Base-by-base conservation (phyloP, 2,888 invertebrate genomes). In the Volucella inflata region DNA sequence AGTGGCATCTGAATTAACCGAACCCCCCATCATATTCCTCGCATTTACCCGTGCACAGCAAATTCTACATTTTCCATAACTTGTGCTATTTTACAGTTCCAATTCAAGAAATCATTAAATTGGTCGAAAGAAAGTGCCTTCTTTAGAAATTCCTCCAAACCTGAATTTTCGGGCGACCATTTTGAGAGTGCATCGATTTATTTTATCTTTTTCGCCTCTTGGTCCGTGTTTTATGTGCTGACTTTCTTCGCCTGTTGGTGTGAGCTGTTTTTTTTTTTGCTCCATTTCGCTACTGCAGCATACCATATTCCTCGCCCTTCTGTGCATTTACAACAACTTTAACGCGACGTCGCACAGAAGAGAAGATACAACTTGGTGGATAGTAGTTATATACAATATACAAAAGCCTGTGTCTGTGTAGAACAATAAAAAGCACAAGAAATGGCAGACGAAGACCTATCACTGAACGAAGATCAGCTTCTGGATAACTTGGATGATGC, bases 371-470 rank as follows among this genome's bases (percentile, higher is more conserved):
- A 30, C 6, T 30, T 30, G 30, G 30, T 30, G 48, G 44, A 71
- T 65, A 79, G 21, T 57, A 16, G n/a, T 12, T 71, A 70, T 75
- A 65, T 64, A 75, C 53, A 40, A 71, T 75, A 65, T 64, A 75
- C 53, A 40, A 71, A 67, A 59, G 75, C 48, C 55, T 79, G 51
- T 55, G 65, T 70, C 48, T 80, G 78, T 68, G 53, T 80, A 79
- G 65, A 71, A 84, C 67, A 83, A 30, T 30, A 30, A 30, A 78
- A 74, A 78, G 72, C 74, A 77, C 55, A 81, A 81, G 89, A 88
- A 88, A 92, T 92, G 92, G 92, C 92, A 85, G 92, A 92, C 89
- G 92, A 92, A 90, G 92, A 92, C 89, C 89, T 92, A 88, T 89
- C 92, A 84, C 89, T 92, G 88, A 92, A 91, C 87, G 92, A 92